phyloP scores from a whole-genome alignment of 2,888 invertebrate species.

The Yponomeuta cagnagella region DNA sequence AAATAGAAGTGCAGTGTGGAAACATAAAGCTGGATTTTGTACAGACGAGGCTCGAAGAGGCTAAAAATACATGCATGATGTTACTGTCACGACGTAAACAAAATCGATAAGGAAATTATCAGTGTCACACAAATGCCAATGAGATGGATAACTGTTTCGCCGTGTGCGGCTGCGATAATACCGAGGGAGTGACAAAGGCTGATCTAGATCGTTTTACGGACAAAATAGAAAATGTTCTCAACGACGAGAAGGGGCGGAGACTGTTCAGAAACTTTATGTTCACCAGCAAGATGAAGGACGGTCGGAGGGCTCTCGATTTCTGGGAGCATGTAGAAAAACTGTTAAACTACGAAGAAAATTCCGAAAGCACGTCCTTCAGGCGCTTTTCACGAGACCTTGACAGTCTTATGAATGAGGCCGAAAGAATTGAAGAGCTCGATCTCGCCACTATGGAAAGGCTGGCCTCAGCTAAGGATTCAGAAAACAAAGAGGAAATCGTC shows the following conservation, averaged over 20 bases:
- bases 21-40: constrained; percentile 14
- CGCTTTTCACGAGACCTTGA: constrained; percentile 49
- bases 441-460: constrained; percentile 60
- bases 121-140: constrained; percentile 39
- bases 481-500: constrained; percentile 49
- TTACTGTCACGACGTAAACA: constrained; percentile 17
- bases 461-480: constrained; percentile 45
- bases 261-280: constrained; percentile 66
- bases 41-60: neutral
- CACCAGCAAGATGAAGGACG: constrained; percentile 56
- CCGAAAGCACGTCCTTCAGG: constrained; percentile 45
- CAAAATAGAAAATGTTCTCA: constrained; percentile 68
- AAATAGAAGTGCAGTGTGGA: constrained; percentile 6
- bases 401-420: constrained; percentile 53
- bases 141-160: constrained; percentile 69
- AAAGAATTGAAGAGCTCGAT: constrained; percentile 60
- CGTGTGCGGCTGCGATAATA: constrained; percentile 63
- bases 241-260: constrained; percentile 61
- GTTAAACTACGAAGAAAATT: constrained; percentile 44
- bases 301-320: constrained; percentile 52
- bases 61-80: neutral
- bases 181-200: constrained; percentile 58
- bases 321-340: constrained; percentile 61
- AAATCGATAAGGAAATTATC: constrained; percentile 50
- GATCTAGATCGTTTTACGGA: constrained; percentile 71